Conservation (phyloP, 2,113 vertebrate genomes). For the Stegostoma tigrinum region DNA sequence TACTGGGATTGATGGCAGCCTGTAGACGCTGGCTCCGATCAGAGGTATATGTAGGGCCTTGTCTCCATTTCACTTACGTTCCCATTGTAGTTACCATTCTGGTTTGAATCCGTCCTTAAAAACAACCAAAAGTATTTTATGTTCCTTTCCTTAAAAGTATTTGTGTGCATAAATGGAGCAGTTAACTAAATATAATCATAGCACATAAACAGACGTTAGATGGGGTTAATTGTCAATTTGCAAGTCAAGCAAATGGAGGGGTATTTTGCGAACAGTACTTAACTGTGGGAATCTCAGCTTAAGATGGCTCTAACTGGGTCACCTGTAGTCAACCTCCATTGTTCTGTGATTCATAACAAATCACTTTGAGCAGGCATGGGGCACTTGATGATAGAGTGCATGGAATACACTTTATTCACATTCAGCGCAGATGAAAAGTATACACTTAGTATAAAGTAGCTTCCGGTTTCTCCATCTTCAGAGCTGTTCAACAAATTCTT, state of each 20-base stretch:
- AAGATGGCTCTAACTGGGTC: background rate
- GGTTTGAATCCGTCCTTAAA: slow-evolving; percentile 53
- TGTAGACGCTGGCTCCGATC: slow-evolving; percentile 55
- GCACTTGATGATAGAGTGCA: background rate
- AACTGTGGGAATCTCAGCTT: background rate
- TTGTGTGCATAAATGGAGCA: background rate
- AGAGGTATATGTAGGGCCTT: slow-evolving; percentile 57
- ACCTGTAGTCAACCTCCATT: background rate
- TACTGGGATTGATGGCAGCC: slow-evolving; percentile 51
- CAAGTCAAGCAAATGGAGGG: background rate
- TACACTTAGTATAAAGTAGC: background rate
- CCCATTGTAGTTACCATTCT: slow-evolving; percentile 53
- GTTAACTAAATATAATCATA: background rate
- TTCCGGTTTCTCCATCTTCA: background rate
- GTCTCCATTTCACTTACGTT: slow-evolving; percentile 58
- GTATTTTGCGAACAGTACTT: background rate
- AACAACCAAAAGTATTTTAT: slow-evolving; percentile 2
- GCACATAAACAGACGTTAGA: background rate
- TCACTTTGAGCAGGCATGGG: background rate
- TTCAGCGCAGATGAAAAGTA: background rate
- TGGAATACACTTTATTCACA: background rate
- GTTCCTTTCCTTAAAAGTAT: background rate
- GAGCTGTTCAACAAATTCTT: background rate
- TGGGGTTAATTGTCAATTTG: background rate
- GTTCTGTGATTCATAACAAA: background rate